A percentile compares a stretch with the other conserved stretches of the same genome.
These are phyloP conservation scores for Zaprionus ghesquierei DNA, from an alignment of 1,140 invertebrate species.

Conservation along the genomic window DNA sequence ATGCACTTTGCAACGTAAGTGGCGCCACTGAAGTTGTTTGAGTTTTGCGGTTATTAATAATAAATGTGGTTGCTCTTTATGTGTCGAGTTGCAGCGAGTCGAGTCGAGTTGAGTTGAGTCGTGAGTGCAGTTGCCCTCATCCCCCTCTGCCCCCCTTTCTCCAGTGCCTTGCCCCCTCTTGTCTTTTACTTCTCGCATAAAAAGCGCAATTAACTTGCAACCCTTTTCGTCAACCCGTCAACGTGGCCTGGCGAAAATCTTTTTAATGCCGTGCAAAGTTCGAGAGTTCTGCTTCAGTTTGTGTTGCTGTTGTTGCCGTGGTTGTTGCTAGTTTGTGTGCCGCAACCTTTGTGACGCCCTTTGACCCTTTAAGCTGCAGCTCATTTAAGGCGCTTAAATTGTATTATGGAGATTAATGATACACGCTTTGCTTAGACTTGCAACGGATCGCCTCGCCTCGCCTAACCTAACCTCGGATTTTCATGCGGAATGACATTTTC, in stretches of 20 bases:
- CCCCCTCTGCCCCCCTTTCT: neutral
- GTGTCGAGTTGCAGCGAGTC: constrained; percentile 7
- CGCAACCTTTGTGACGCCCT: neutral
- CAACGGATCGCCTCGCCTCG: neutral
- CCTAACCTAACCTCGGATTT: too few relatives aligned
- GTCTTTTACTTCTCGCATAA: constrained; percentile 31
- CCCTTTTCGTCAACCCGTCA: constrained; percentile 49
- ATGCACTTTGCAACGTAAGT: constrained; percentile 38
- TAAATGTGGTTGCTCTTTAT: constrained; percentile 77
- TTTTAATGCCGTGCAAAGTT: constrained; percentile 53
- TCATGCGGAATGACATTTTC: too few relatives aligned
- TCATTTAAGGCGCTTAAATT: constrained; percentile 75
- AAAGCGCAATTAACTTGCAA: constrained; percentile 73
- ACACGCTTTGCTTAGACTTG: constrained; percentile 49
- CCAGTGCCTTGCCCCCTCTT: neutral
- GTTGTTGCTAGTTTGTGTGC: constrained; percentile 13
- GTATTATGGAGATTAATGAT: constrained; percentile 72
- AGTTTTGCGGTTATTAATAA: constrained; percentile 78
- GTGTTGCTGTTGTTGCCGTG: neutral
- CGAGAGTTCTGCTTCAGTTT: constrained; percentile 20
- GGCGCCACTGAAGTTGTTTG: constrained; percentile 70
- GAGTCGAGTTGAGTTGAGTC: constrained; percentile 9
- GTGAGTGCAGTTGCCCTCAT: constrained; percentile 11
- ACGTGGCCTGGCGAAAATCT: constrained; percentile 31
- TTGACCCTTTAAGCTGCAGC: constrained; percentile 60